Evolutionary conservation across 2,888 invertebrate species (phyloP).

Genomic region (Eristalis arbustorum): DNA sequence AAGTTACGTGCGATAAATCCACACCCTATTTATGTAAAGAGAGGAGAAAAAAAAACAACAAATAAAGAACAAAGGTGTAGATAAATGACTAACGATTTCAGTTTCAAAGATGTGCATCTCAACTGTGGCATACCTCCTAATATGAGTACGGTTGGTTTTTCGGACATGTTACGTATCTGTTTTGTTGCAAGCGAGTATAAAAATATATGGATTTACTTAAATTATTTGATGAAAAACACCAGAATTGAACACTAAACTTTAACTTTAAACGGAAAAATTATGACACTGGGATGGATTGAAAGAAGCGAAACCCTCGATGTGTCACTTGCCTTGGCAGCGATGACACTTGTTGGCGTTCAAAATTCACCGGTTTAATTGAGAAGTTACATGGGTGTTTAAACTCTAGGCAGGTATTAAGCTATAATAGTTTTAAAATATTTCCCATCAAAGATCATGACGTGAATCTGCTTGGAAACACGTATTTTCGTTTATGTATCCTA

Average conservation of each 20-base stretch:
- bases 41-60: slow-evolving; percentile 71
- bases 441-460: too few species aligned
- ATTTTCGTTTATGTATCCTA: too few species aligned
- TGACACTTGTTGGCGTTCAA: slow-evolving; percentile 49
- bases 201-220: slow-evolving; percentile 7
- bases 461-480: too few species aligned
- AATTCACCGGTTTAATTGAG: slow-evolving; percentile 41
- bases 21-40: slow-evolving; percentile 85
- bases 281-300: slow-evolving; percentile 36
- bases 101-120: slow-evolving; percentile 6
- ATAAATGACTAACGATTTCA: slow-evolving; percentile 23
- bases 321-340: slow-evolving; percentile 28
- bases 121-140: slow-evolving; percentile 77
- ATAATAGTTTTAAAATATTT: too few species aligned
- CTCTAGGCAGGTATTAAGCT: too few species aligned
- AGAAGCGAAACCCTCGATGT: not conserved
- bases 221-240: slow-evolving; percentile 23
- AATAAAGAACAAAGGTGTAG: slow-evolving; percentile 35
- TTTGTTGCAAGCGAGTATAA: slow-evolving; percentile 3
- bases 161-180: slow-evolving; percentile 63
- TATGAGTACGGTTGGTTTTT: slow-evolving; percentile 79
- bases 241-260: slow-evolving; percentile 20
- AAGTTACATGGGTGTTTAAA: not conserved
- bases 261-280: slow-evolving; percentile 9
- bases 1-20: slow-evolving; percentile 96